Evolutionary conservation across 2,113 vertebrate species (phyloP), one percentile per base, ranked within the genome.

Genomic region (Myrmecobius fasciatus): DNA sequence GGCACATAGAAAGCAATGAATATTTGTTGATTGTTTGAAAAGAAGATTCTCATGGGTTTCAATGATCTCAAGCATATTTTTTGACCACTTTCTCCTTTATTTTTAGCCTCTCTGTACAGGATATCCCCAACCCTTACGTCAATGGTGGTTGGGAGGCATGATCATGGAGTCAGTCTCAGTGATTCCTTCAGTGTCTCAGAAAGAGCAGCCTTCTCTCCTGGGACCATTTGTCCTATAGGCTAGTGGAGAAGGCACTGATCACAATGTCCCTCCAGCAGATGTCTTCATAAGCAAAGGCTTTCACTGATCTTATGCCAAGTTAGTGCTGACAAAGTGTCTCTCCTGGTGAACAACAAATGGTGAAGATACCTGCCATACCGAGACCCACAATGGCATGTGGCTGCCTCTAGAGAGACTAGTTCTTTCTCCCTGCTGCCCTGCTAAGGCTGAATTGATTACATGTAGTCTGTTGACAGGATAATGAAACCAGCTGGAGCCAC

Each of bases 391-490:
- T 83, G 67, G 67, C 67, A 83, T 83, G 67, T 83, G 67, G 36
- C 67, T 22, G n/a, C 67, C 20, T 43, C 67, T n/a, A 83, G 36
- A 43, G 67, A n/a, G 67, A 83, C 36, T 83, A 43, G 67, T 24
- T 43, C 36, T 43, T 83, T 20, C 60, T 67, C 24, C 24, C 53
- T 53, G 31, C 67, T 7, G n/a, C 7, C n/a, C 20, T 43, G 36
- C 67, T 83, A 43, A 83, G 67, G n/a, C 67, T 83, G 67, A 83
- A 83, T 83, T 83, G 67, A 83, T 83, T 83, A 83, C 67, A 83
- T 83, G 67, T n/a, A 83, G 67, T 36, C 67, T 43, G 67, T 83
- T 83, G 67, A 83, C 67, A 83, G 67, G 67, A 83, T 83, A 83
- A 83, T 83, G 67, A 83, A 83, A 83, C 67, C 67, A 43, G 67